Percentiles rank a stretch among this genome's conserved stretches.
These are phyloP conservation scores for Turritopsis dohrnii DNA, from an alignment of 30 jellyfish, hydroid and myxozoan species.

Conservation along the genomic window DNA sequence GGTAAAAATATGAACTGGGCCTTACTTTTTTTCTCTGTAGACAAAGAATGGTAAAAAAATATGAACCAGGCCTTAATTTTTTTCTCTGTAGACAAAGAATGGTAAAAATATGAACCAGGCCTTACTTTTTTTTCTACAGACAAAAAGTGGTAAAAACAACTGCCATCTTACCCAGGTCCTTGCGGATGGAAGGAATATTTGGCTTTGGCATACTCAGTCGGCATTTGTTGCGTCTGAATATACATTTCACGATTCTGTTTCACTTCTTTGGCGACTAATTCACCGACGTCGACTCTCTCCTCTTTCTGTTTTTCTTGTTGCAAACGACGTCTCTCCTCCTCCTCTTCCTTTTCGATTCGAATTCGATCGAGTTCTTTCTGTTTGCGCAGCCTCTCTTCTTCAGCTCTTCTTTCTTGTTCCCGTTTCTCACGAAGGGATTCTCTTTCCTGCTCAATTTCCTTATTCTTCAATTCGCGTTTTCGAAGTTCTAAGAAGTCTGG, in stretches of 20 bases:
- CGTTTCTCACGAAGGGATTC: slow-evolving; percentile 52
- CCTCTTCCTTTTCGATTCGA: slow-evolving; percentile 7
- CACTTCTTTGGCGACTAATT: slow-evolving; percentile 17
- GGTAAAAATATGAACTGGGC: too few species aligned
- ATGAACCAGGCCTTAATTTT: too few species aligned
- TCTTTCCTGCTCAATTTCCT: slow-evolving; percentile 34
- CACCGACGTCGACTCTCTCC: not conserved
- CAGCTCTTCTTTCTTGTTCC: slow-evolving; percentile 52
- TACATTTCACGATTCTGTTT: not conserved
- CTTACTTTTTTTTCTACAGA: too few species aligned
- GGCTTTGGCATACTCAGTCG: slow-evolving; percentile 12
- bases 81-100: too few species aligned
- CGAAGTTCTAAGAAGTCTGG: slow-evolving; percentile 90
- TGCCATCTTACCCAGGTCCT: slow-evolving; percentile 26
- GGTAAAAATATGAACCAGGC: not conserved
- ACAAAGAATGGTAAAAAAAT: too few species aligned
- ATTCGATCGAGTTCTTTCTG: slow-evolving; percentile 35
- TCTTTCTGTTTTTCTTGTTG: slow-evolving; percentile 18
- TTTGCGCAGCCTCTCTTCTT: slow-evolving; percentile 32
- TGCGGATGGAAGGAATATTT: slow-evolving; percentile 36
- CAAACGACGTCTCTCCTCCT: slow-evolving; percentile 23
- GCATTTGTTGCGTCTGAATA: not conserved
- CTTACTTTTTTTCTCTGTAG: too few species aligned
- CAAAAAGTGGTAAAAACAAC: too few species aligned
- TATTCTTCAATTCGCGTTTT: slow-evolving; percentile 28